Evolutionary conservation across 1,140 invertebrate genomes (phyloP).

Genomic region (Araneus ventricosus): DNA sequence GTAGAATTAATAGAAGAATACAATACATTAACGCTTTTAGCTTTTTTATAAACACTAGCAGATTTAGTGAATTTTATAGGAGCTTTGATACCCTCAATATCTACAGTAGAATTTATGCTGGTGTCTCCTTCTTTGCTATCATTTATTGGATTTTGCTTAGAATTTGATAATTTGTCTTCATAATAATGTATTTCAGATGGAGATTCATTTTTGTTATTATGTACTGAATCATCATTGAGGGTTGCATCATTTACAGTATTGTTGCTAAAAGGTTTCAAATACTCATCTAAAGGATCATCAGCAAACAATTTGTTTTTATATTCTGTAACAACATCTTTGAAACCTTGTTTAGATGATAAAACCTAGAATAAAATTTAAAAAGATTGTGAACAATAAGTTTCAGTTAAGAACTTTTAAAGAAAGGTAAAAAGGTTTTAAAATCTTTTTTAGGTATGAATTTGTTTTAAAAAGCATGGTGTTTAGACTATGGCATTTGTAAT

Average conservation of each 20-base stretch:
- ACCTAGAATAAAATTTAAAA: not conserved
- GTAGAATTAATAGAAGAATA: conserved; percentile 21
- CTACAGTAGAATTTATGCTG: not conserved
- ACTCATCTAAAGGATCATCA: not conserved
- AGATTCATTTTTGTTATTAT: not conserved
- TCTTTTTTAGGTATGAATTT: too few relatives aligned
- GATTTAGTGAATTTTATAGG: not conserved
- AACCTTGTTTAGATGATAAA: not conserved
- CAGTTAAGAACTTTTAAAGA: too few relatives aligned
- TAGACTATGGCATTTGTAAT: too few relatives aligned
- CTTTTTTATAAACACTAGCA: not conserved
- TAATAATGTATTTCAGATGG: not conserved
- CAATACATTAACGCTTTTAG: conserved; percentile 43
- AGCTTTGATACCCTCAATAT: not conserved
- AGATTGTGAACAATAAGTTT: too few relatives aligned
- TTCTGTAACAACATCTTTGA: not conserved
- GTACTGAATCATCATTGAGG: not conserved
- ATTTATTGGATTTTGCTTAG: not conserved
- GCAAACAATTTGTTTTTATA: not conserved
- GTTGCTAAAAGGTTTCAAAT: not conserved
- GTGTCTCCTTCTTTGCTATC: not conserved
- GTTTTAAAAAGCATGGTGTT: too few relatives aligned
- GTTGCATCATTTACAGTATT: not conserved
- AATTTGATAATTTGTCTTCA: not conserved
- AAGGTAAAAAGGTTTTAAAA: too few relatives aligned